Conservation (phyloP, 2,888 invertebrate genomes). For the Agelastica alni region DNA sequence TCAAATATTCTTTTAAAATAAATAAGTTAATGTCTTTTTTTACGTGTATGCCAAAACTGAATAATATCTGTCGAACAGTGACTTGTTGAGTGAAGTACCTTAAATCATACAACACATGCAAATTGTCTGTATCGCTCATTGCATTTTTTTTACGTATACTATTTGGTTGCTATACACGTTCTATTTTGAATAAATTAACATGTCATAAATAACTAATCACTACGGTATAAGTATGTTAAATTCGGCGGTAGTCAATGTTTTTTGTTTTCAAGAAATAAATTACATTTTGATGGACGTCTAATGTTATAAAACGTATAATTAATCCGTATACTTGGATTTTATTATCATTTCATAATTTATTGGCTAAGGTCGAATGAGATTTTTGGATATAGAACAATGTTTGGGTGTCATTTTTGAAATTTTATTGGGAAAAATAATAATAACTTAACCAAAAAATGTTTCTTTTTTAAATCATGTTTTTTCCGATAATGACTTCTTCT, state of each 20-base stretch:
- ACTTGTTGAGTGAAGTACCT: background rate
- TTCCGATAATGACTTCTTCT: too few species aligned
- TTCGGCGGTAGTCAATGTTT: background rate
- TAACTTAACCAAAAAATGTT: too few species aligned
- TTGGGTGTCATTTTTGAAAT: too few species aligned
- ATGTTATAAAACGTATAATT: background rate
- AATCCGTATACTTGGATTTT: too few species aligned
- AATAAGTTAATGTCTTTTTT: too few species aligned
- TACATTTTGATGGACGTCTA: background rate
- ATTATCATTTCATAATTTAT: background rate
- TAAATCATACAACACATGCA: conserved; percentile 8
- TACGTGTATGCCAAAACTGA: too few species aligned
- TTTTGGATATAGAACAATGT: background rate
- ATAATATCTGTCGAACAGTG: background rate
- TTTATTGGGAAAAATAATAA: too few species aligned
- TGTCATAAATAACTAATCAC: conserved; percentile 10
- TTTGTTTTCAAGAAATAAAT: background rate
- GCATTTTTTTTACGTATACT: conserved; percentile 16
- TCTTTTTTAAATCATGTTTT: too few species aligned
- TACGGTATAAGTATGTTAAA: background rate
- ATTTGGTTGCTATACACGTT: conserved; percentile 16
- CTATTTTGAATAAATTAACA: conserved; percentile 18
- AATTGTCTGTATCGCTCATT: conserved; percentile 21
- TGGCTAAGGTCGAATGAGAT: background rate
- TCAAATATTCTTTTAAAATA: too few species aligned